Evolutionary conservation across 2,113 vertebrate species (phyloP), one percentile per base, ranked within the genome.

Genomic region (Saccopteryx bilineata): DNA sequence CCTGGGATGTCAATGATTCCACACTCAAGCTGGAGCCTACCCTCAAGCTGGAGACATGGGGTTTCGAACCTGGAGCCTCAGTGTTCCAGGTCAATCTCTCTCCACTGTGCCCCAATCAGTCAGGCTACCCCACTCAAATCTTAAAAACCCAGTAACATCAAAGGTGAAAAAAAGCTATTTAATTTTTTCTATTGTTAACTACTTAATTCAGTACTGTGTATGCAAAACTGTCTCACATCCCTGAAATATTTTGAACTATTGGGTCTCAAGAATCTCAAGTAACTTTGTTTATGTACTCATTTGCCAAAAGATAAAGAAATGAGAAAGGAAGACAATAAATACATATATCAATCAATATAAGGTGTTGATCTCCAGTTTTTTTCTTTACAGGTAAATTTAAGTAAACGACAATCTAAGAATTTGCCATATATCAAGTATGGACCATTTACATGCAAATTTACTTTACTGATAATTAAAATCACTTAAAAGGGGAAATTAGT

Each of bases 321-420:
- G 28, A 84, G 84, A 90, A 74, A 66, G 48, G 50, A 56, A 78
- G n/a, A 86, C 12, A 10, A n/a, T 87, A 82, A 92, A 69, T 0
- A 23, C 74, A 65, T 39, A 39, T 39, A 39, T 39, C 39, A 39
- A 39, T 17, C 75, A 96, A 50, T 54, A 58, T 7, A 82, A 88
- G 88, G 66, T 72, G 52, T 56, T 83, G 82, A 76, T 24, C 23
- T 74, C 28, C 76, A 14, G 9, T n/a, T 74, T 92, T 93, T 91
- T 79, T 63, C n/a, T 82, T 96, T 78, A 69, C 4, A 87, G 33
- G 54, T 68, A 93, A 94, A 86, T 95, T 72, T 86, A 89, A 86
- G n/a, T 74, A 52, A 90, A 28, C 78, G 78, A 56, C 17, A 84
- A 56, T 60, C 78, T 90, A 91, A 90, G 69, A 71, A 87, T 78